Conservation (phyloP, 2,888 invertebrate species). For the Luperina testacea region DNA sequence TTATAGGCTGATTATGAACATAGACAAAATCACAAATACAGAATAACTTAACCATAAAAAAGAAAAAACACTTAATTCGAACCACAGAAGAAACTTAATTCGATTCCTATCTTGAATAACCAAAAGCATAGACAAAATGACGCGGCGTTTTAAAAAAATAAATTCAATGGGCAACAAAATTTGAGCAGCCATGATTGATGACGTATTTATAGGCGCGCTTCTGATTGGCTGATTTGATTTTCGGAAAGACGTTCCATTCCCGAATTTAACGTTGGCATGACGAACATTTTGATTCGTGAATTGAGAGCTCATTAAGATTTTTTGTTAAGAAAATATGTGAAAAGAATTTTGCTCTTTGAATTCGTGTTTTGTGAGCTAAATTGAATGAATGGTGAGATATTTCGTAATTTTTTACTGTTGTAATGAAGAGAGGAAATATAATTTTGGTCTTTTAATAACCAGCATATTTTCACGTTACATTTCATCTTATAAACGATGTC, state of each 20-base stretch:
- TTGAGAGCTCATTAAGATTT: constrained; percentile 67
- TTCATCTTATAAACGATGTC: not conserved
- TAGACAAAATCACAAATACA: not conserved
- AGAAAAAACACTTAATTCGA: not conserved
- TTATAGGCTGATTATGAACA: not conserved
- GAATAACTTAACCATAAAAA: not conserved
- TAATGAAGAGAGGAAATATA: constrained; percentile 24
- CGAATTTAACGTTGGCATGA: constrained; percentile 73
- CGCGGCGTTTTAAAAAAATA: constrained; percentile 52
- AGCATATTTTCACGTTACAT: not conserved
- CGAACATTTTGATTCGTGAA: constrained; percentile 74
- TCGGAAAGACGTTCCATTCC: constrained; percentile 73
- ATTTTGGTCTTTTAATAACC: not conserved
- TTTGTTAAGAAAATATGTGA: constrained; percentile 65
- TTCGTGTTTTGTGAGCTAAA: constrained; percentile 54
- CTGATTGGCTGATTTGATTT: constrained; percentile 84
- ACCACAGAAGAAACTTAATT: constrained; percentile 14
- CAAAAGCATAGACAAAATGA: constrained; percentile 52
- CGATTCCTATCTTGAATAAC: constrained; percentile 48
- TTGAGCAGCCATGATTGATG: constrained; percentile 76
- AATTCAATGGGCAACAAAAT: constrained; percentile 52
- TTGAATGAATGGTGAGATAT: constrained; percentile 57
- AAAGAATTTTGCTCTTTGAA: constrained; percentile 63
- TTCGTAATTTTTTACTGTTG: constrained; percentile 46
- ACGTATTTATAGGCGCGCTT: constrained; percentile 75